Base-by-base conservation (phyloP, 2,888 invertebrate genomes). In the Erebia ligea region DNA sequence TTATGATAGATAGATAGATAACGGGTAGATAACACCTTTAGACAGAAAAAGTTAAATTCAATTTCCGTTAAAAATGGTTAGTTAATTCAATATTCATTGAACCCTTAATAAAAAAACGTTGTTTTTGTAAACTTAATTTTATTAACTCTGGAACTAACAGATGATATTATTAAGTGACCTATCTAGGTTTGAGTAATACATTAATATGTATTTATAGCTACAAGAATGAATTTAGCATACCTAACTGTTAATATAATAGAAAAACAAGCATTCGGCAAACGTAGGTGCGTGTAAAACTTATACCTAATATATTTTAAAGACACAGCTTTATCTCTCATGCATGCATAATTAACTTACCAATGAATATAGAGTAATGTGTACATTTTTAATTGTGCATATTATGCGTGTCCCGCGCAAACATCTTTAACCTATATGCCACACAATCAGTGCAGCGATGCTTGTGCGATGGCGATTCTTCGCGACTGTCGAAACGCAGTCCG, bases 71-170 rank as follows among this genome's bases (percentile, higher is more conserved):
- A n/a, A n/a, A n/a, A n/a, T n/a, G n/a, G n/a, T n/a, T n/a, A n/a
- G n/a, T n/a, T n/a, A n/a, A n/a, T n/a, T 42, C 10, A 50, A 54
- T 57, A 57, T 57, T 57, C 21, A 21, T 40, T 63, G 50, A 54
- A 54, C 21, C 34, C 15, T 25, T 10, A 67, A 58, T 67, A 58
- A 67, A 65, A 65, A 67, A 67, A 58, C 67, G 19, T 42, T 19
- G 52, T 69, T 87, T 87, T 90, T 91, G 92, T 92, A 92, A 92
- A 92, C 92, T 92, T 91, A 93, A 86, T 86, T 92, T 92, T 91
- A 92, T 92, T 92, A 92, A 91, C 89, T 92, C 89, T 87, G 91
- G 90, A 92, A 91, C 92, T 93, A 92, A 92, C 92, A 91, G 89
- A 91, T 89, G 91, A 91, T 91, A 89, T 76, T 84, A 84, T 89